Base-by-base conservation (phyloP, 37 sponge, comb jelly and placozoan genomes). In the Bolinopsis microptera region DNA sequence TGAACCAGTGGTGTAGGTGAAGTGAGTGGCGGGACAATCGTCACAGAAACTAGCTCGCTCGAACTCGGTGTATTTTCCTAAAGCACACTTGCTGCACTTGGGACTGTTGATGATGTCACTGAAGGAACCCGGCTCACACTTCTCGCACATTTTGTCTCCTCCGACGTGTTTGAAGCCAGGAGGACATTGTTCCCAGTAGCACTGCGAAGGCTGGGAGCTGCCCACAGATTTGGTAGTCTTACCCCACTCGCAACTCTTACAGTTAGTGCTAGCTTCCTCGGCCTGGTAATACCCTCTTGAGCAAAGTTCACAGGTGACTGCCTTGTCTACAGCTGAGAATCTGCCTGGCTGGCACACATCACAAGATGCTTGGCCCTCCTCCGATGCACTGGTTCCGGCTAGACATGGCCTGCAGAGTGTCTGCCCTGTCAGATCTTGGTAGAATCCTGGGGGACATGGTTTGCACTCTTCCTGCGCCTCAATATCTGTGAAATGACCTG, bases 171-270 rank as follows among this genome's bases (percentile, higher is more conserved):
- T n/a, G 75, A 72, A 72, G 22, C 75, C 75, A 24, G 75, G 75
- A 28, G 75, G 75, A 72, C 75, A 72, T n/a, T 72, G 75, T n/a
- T 72, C 75, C 75, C 75, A 72, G 75, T 30, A 72, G 26, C 75
- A 72, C 75, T 72, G 75, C 5, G 75, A 72, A 2, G 75, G 75
- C 75, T 72, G 75, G 26, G 26, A 23, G n/a, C 22, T 8, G 3
- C 75, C 75, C 26, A 72, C 22, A 28, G 26, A n/a, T 5, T n/a
- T 28, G 31, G 75, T 72, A n/a, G 75, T 72, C 26, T 72, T 72
- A n/a, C 75, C 75, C 75, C 75, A 72, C 22, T 23, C 18, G 75
- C 75, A 72, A n/a, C 75, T 72, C 75, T 72, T 72, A 28, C 75
- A 72, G 26, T 72, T n/a, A n/a, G 75, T 72, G 75, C 31, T 72